phyloP scores from a whole-genome alignment of 1,140 invertebrate species.

The Drosophila rhopaloa region DNA sequence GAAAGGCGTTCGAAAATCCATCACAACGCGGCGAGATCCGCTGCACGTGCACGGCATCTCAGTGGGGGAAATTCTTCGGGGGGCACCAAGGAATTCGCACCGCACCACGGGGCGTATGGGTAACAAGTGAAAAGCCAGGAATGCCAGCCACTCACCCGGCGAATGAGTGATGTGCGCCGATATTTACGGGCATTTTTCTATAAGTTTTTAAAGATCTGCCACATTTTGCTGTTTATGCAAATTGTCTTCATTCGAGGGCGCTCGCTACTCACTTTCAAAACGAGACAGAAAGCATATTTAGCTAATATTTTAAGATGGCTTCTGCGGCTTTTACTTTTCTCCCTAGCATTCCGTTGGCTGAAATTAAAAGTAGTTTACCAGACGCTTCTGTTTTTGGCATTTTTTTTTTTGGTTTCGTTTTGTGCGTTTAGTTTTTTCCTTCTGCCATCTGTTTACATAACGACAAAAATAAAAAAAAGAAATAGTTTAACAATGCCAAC shows the following conservation, averaged over 20 bases:
- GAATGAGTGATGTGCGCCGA: conserved; percentile 45
- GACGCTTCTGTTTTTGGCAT: conserved; percentile 57
- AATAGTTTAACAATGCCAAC: conserved; percentile 54
- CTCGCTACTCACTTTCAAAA: conserved; percentile 58
- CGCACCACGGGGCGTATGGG: conserved; percentile 76
- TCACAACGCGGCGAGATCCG: conserved; percentile 35
- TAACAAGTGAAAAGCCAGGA: conserved; percentile 76
- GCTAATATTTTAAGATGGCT: conserved; percentile 67
- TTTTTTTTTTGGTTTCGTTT: conserved; percentile 8
- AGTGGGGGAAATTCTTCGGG: conserved; percentile 20
- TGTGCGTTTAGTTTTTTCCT: neutral
- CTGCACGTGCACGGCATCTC: conserved; percentile 46
- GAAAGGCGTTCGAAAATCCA: conserved; percentile 25
- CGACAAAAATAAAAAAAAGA: conserved; percentile 50
- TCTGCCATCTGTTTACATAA: conserved; percentile 68
- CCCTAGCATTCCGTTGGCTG: conserved; percentile 37
- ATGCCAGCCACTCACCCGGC: conserved; percentile 55
- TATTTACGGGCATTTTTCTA: conserved; percentile 38
- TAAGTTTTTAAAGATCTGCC: conserved; percentile 14
- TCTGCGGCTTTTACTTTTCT: conserved; percentile 75
- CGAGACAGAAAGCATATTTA: conserved; percentile 57
- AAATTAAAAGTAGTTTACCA: conserved; percentile 74
- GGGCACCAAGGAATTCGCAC: conserved; percentile 57
- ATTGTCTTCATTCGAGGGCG: conserved; percentile 51
- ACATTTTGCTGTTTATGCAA: conserved; percentile 67